Evolutionary conservation across 1,140 invertebrate species (phyloP).

Genomic region (Musca domestica): DNA sequence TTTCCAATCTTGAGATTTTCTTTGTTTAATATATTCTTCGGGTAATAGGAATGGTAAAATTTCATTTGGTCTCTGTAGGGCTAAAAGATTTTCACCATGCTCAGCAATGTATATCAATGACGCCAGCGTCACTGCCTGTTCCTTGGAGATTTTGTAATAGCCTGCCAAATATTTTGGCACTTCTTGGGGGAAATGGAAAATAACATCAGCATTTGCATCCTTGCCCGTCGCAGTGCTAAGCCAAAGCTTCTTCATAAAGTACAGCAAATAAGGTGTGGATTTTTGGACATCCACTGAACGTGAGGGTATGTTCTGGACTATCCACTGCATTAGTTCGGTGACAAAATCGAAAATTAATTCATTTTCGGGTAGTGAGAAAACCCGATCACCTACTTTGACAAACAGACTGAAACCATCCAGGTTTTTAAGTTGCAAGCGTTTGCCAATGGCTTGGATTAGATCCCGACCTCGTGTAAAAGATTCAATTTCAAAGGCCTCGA

Average conservation of each 20-base stretch:
- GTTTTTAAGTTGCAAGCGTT: constrained; percentile 70
- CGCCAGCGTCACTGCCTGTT: constrained; percentile 76
- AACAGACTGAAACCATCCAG: constrained; percentile 88
- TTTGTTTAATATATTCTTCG: constrained; percentile 71
- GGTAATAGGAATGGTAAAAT: constrained; percentile 77
- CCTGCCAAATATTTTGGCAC: constrained; percentile 87
- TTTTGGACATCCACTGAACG: constrained; percentile 64
- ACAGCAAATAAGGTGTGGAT: constrained; percentile 84
- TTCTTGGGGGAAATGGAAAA: constrained; percentile 95
- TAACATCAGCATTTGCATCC: constrained; percentile 85
- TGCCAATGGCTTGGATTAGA: constrained; percentile 78
- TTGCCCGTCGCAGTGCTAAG: constrained; percentile 83
- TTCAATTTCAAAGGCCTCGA: constrained; percentile 76
- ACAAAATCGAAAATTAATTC: constrained; percentile 97
- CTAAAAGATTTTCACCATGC: constrained; percentile 68
- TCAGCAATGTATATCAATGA: constrained; percentile 74
- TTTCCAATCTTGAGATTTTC: constrained; percentile 80
- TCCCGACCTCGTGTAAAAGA: constrained; percentile 85
- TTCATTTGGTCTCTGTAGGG: constrained; percentile 62
- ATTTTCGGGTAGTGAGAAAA: constrained; percentile 84
- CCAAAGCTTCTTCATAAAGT: constrained; percentile 98
- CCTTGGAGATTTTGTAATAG: constrained; percentile 78
- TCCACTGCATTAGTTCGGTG: constrained; percentile 82
- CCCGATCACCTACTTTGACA: constrained; percentile 87
- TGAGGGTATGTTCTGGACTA: constrained; percentile 73